phyloP scores from a whole-genome alignment of 2,797 vertebrate species.

The Aselliscus stoliczkanus region DNA sequence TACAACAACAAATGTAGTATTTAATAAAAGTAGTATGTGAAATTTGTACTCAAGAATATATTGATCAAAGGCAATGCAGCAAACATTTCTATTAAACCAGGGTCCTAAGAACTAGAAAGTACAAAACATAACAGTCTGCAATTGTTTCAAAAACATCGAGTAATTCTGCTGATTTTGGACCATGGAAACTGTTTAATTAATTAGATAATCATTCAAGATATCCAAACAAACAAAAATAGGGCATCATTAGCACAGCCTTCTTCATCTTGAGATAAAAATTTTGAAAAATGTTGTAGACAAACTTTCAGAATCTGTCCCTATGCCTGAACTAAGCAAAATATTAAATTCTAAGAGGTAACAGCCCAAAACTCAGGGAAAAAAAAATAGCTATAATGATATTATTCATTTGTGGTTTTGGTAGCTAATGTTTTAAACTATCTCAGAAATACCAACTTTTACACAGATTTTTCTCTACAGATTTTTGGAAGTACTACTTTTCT shows the following conservation, averaged over 20 bases:
- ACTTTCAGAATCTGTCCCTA: constrained; percentile 55
- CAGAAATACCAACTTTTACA: constrained; percentile 44
- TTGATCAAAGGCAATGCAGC: constrained; percentile 76
- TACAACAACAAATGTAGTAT: constrained; percentile 68
- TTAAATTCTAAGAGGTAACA: constrained; percentile 59
- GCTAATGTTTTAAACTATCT: constrained; percentile 41
- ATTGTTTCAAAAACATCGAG: constrained; percentile 73
- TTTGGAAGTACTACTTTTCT: constrained; percentile 17
- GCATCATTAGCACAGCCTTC: constrained; percentile 39
- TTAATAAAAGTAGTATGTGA: constrained; percentile 76
- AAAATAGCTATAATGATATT: not conserved
- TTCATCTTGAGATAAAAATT: constrained; percentile 52
- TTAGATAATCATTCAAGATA: constrained; percentile 82
- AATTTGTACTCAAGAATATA: constrained; percentile 75
- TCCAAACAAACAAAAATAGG: constrained; percentile 70
- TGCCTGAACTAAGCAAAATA: constrained; percentile 39
- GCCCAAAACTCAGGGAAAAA: constrained; percentile 36
- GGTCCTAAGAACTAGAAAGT: constrained; percentile 70
- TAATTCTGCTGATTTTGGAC: constrained; percentile 80
- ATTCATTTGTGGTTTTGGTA: constrained; percentile 43
- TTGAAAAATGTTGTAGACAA: constrained; percentile 53
- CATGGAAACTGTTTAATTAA: constrained; percentile 84
- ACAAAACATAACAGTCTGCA: constrained; percentile 68
- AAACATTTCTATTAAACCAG: constrained; percentile 77
- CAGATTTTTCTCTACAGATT: not conserved